A percentile compares a stretch with the other conserved stretches of the same genome.
These are phyloP conservation scores for Seriola quinqueradiata DNA, from an alignment of 2,113 vertebrate species.

Conservation along the genomic window DNA sequence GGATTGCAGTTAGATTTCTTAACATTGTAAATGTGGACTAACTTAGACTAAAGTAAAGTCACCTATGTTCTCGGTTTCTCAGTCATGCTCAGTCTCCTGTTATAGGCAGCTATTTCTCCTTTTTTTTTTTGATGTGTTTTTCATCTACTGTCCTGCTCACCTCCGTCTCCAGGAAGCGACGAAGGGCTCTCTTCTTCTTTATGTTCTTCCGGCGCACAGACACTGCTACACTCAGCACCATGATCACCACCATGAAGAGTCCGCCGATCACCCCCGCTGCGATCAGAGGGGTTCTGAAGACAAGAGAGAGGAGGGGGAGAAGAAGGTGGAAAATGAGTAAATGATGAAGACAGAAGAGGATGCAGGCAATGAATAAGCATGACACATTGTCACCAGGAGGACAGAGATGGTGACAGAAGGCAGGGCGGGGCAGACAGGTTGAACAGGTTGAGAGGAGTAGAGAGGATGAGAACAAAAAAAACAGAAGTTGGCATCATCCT, in stretches of 20 bases:
- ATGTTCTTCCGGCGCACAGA: constrained; percentile 95
- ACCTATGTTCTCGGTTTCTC: not conserved
- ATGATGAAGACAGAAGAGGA: constrained; percentile 19
- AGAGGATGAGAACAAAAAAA: not conserved
- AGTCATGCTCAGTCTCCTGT: not conserved
- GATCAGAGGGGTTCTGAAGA: constrained; percentile 93
- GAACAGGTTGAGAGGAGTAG: not conserved
- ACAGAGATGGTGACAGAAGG: constrained; percentile 5
- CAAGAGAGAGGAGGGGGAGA: constrained; percentile 1
- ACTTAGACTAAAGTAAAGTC: not conserved
- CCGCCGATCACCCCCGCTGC: constrained; percentile 96
- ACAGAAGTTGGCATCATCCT: not conserved
- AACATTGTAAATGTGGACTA: not conserved
- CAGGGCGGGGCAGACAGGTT: not conserved
- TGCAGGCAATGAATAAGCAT: not conserved
- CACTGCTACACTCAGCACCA: constrained; percentile 92
- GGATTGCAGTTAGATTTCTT: not conserved
- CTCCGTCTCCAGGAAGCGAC: constrained; percentile 98
- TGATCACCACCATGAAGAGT: constrained; percentile 95
- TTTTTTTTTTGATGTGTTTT: not conserved
- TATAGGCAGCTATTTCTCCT: not conserved
- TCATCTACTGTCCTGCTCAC: constrained; percentile 75
- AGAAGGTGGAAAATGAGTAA: constrained; percentile 16
- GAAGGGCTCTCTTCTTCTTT: constrained; percentile 95
- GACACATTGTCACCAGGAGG: not conserved